Evolutionary conservation across 2,113 vertebrate species (phyloP), one percentile per base, ranked within the genome.

Genomic region (Odocoileus hemionus): DNA sequence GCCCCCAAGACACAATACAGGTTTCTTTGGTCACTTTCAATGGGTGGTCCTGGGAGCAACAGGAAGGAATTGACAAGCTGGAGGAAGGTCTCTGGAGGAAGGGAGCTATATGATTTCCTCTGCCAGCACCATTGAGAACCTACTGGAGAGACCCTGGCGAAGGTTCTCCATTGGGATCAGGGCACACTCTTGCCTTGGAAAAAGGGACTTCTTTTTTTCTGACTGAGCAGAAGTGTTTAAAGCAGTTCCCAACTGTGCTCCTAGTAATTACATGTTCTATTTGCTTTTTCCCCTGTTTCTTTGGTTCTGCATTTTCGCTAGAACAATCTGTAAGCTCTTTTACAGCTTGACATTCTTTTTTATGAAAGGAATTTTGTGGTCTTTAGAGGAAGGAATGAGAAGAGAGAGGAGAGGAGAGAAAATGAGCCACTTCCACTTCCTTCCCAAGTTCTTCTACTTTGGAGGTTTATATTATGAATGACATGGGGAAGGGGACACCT

Each of bases 21-120:
- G 3, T 89, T 95, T 91, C 23, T 79, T 97, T 94, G 80, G 28
- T n/a, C n/a, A 47, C 45, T 91, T 97, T 97, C 79, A 96, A 55
- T 14, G 50, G 36, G 57, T 96, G 92, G 89, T 97, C 61, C 45
- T 85, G 74, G 21, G 86, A 83, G 85, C 50, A 91, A 39, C n/a
- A 88, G 52, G 47, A 85, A 95, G 57, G 57, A 97, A 76, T 0
- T 86, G 83, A 86, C 55, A 95, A 84, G n/a, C 39, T 92, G 36
- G 45, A 47, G 45, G 45, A 47, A 47, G 45, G 26, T 74, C 86
- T 95, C 67, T 85, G 43, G 70, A 94, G 86, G 58, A 93, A 21
- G 47, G 47, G 15, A 21, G 9, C 45, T 89, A 1, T 28, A 16
- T 39, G 54, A 7, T 4, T 86, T 80, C 61, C 94, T 80, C 19